These are phyloP conservation scores for Busseola fusca DNA, from an alignment of 2,888 invertebrate genomes.

Conservation along the genomic window DNA sequence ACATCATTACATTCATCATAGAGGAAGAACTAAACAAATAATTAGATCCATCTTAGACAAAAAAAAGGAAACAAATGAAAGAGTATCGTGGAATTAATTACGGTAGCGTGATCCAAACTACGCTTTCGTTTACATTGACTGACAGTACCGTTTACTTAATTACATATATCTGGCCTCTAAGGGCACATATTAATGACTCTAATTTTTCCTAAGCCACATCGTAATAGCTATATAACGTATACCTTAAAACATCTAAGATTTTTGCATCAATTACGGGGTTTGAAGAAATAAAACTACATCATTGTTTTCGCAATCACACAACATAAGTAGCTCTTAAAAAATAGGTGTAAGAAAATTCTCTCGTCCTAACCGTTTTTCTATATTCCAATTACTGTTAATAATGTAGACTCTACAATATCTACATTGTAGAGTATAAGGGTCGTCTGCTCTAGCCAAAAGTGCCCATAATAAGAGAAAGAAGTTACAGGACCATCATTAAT, in stretches of 20 bases:
- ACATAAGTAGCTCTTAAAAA: background rate
- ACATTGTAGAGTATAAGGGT: conserved; percentile 12
- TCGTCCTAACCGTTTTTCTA: conserved; percentile 24
- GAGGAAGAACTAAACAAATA: conserved; percentile 12
- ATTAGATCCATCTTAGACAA: conserved; percentile 38
- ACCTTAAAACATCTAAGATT: conserved; percentile 5
- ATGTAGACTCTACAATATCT: conserved; percentile 24
- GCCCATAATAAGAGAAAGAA: conserved; percentile 41
- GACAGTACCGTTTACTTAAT: conserved; percentile 35
- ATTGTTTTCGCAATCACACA: background rate
- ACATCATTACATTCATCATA: conserved; percentile 17
- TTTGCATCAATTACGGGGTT: conserved; percentile 14
- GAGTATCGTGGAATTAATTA: conserved; percentile 45
- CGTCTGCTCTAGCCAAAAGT: conserved; percentile 36
- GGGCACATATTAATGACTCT: conserved; percentile 23
- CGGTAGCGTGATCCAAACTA: conserved; percentile 42
- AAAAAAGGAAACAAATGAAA: conserved; percentile 31
- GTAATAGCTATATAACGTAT: background rate
- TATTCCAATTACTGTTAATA: conserved; percentile 44
- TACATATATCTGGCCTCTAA: conserved; percentile 10
- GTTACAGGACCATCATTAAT: conserved; percentile 44
- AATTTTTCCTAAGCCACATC: conserved; percentile 27
- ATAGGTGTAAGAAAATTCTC: background rate
- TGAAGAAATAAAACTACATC: conserved; percentile 13
- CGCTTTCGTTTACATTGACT: conserved; percentile 31